Evolutionary conservation across 2,797 vertebrate species (phyloP), one percentile per base, ranked within the genome.

Genomic region (Melanogrammus aeglefinus): DNA sequence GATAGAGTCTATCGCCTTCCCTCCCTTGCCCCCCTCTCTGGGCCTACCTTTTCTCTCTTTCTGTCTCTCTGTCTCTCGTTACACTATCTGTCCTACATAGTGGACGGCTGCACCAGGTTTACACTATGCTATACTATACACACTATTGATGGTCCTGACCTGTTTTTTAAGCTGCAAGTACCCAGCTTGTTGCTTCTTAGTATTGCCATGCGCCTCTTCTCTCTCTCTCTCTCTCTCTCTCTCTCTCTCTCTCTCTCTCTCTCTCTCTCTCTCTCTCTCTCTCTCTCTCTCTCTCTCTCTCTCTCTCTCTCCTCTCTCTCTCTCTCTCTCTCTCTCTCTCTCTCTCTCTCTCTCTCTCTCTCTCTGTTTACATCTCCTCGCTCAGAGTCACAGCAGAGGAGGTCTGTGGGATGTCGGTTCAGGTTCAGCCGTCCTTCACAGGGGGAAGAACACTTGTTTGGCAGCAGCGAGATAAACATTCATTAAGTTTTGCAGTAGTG

Each of bases 81-180:
- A 10, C 36, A 21, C 35, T 39, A 16, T 74, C 73, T 38, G 27
- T 75, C 38, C 0, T 10, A 39, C 38, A 39, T 39, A 39, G 38
- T 39, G 9, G 38, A 39, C 10, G 38, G 10, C 38, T 39, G 38
- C 38, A 39, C 38, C 38, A 39, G 38, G 1, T 39, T 39, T 77
- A 39, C 74, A 73, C 31, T 31, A 31, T 31, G 3, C 2, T 31
- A 31, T 31, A 2, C 1, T 31, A 31, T 31, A 3, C 31, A 31
- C 82, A 70, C 77, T 75, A 41, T 77, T 85, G 75, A 90, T 84
- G 77, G 73, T 38, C 51, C 75, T 85, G 84, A 88, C 87, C 86
- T 89, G 88, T 87, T 78, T 76, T 77, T 75, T 36, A 76, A 76
- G 82, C 78, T 80, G 69, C 66, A 84, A 27, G 13, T n/a, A 70